Conservation (phyloP, 2,113 vertebrate genomes). For the Hippolais icterina region DNA sequence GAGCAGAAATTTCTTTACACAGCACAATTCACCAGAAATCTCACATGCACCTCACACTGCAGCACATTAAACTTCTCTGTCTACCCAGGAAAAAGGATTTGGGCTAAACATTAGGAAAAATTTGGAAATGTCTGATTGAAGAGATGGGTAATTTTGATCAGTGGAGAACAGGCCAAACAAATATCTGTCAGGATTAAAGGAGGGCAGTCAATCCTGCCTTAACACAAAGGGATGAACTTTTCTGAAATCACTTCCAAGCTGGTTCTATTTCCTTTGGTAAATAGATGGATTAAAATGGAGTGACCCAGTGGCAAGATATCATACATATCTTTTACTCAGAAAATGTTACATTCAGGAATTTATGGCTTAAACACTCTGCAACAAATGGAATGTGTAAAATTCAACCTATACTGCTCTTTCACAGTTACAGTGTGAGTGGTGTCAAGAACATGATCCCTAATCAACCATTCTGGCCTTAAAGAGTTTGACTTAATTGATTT, state of each 20-base stretch:
- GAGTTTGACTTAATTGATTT: not conserved
- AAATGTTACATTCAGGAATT: not conserved
- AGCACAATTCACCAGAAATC: not conserved
- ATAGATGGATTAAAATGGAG: not conserved
- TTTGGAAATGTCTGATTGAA: not conserved
- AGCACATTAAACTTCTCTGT: not conserved
- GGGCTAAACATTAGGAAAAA: not conserved
- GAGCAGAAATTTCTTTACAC: not conserved
- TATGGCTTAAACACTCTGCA: not conserved
- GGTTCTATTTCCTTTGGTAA: not conserved
- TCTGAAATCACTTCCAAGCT: not conserved
- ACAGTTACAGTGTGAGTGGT: not conserved
- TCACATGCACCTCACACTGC: not conserved
- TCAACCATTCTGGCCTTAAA: not conserved
- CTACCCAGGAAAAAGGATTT: not conserved
- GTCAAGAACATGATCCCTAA: not conserved
- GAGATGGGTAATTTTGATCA: not conserved
- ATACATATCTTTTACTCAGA: not conserved
- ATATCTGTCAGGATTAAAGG: not conserved
- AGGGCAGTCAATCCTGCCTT: not conserved
- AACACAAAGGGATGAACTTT: not conserved
- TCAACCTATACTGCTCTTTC: not conserved
- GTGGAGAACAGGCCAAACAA: not conserved
- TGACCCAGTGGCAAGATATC: not conserved
- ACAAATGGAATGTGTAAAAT: not conserved